Evolutionary conservation across 2,888 invertebrate genomes (phyloP).

Genomic region (Tenthredo mesomela): DNA sequence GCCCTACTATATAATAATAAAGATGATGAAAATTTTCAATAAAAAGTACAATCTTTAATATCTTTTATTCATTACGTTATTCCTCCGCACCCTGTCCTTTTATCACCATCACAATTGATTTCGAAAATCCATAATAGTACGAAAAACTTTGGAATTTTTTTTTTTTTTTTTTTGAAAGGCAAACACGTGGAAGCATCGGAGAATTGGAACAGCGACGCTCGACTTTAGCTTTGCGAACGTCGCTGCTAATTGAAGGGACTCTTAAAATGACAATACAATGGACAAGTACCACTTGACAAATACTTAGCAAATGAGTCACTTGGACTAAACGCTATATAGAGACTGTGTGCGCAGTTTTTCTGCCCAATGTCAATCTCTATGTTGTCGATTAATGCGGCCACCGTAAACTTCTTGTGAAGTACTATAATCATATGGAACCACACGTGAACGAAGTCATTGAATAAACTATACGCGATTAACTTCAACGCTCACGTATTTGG

Average conservation of each 20-base stretch:
- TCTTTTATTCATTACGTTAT: conserved; percentile 30
- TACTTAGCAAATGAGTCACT: conserved; percentile 68
- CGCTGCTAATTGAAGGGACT: conserved; percentile 68
- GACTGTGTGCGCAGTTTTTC: conserved; percentile 62
- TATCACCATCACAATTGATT: neutral
- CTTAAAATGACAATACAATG: conserved; percentile 72
- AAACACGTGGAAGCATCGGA: neutral
- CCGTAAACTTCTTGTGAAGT: neutral
- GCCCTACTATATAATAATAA: conserved; percentile 67
- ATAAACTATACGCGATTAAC: conserved; percentile 20
- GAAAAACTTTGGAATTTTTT: neutral
- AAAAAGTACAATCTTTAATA: conserved; percentile 73
- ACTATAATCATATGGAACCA: neutral
- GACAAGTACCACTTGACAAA: conserved; percentile 69
- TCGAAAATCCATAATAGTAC: neutral
- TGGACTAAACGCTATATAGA: conserved; percentile 58
- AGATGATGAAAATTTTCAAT: conserved; percentile 73
- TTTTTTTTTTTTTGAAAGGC: neutral
- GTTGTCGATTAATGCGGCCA: neutral
- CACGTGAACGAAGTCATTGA: neutral
- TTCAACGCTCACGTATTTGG: neutral
- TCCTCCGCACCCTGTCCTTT: neutral
- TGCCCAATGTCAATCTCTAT: conserved; percentile 46
- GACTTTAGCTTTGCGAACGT: conserved; percentile 26
- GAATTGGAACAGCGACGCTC: conserved; percentile 4